Conservation (phyloP, 2,888 invertebrate species). For the Eubasilissa splendida region DNA sequence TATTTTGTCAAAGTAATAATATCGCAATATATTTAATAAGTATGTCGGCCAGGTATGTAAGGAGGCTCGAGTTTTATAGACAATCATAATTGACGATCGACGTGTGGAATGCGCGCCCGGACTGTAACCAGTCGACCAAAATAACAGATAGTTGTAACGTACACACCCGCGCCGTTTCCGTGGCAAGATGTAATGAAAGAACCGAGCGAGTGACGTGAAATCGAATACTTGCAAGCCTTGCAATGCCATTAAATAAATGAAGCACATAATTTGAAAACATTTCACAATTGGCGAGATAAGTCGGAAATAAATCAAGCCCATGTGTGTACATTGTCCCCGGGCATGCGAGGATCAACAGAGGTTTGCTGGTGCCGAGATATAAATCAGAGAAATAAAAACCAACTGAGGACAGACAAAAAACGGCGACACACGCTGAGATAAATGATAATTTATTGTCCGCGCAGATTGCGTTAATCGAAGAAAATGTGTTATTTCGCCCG, state of each 20-base stretch:
- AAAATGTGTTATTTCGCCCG: conserved; percentile 33
- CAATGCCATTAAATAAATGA: no score
- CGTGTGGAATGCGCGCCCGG: no score
- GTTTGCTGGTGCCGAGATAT: conserved; percentile 35
- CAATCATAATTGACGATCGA: no score
- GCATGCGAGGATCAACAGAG: conserved; percentile 43
- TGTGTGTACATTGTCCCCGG: conserved; percentile 34
- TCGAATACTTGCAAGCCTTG: neutral
- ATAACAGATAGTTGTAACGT: no score
- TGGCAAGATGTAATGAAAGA: neutral
- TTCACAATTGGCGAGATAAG: conserved; percentile 14
- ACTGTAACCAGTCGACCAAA: no score
- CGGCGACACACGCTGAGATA: conserved; percentile 32
- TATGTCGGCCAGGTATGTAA: no score
- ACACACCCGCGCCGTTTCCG: no score
- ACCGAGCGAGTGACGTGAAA: neutral
- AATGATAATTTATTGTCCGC: conserved; percentile 39
- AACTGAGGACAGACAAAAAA: conserved; percentile 36
- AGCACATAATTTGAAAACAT: conserved; percentile 13
- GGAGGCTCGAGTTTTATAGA: no score
- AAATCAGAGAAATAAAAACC: conserved; percentile 35
- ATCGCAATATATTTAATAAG: no score
- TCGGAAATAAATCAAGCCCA: conserved; percentile 4
- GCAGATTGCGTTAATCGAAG: conserved; percentile 38
- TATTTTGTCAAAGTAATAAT: no score